Conservation (phyloP, 2,797 vertebrate species). For the Dendrocincla tyrannina region DNA sequence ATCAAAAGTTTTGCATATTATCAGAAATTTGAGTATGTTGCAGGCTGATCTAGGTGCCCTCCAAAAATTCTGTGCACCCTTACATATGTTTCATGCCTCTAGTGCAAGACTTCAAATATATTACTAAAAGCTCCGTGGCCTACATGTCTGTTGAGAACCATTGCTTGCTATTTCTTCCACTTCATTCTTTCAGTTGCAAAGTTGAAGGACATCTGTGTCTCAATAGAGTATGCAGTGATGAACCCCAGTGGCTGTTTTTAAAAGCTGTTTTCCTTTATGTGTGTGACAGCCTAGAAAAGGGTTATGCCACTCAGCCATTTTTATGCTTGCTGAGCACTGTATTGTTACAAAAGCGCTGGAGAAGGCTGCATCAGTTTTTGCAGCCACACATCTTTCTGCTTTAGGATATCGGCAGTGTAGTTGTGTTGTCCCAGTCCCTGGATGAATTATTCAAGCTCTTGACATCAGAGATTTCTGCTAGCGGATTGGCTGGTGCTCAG, state of each 20-base stretch:
- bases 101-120: not conserved
- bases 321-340: not conserved
- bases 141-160: not conserved
- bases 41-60: not conserved
- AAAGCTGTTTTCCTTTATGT: not conserved
- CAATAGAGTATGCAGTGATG: not conserved
- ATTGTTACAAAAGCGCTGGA: not conserved
- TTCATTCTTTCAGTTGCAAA: not conserved
- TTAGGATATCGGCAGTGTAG: not conserved
- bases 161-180: not conserved
- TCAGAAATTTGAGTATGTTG: not conserved
- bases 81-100: not conserved
- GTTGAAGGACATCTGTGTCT: not conserved
- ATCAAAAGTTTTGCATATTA: not conserved
- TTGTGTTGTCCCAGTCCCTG: conserved; percentile 45
- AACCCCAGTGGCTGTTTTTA: not conserved
- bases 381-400: conserved; percentile 37
- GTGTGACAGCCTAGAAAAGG: not conserved
- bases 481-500: conserved; percentile 77
- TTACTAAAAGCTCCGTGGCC: not conserved
- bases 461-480: conserved; percentile 81
- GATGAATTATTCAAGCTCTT: conserved; percentile 76
- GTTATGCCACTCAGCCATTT: not conserved
- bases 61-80: not conserved
- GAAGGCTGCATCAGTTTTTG: conserved; percentile 10